Base-by-base conservation (phyloP, 2,797 vertebrate genomes). In the Spinus olivaceus region DNA sequence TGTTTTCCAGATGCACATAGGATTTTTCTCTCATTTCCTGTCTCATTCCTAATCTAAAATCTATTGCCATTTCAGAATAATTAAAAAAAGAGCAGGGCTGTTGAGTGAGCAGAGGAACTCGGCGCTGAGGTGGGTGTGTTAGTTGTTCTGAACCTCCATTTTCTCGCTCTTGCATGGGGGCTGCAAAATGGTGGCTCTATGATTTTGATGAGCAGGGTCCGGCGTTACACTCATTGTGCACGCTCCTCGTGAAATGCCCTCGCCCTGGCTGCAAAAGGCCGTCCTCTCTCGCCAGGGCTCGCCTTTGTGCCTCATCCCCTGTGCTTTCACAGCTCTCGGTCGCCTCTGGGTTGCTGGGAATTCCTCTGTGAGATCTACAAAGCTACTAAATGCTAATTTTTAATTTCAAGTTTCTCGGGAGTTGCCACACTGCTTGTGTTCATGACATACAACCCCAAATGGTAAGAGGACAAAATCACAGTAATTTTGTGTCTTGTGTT, bases 121-220 rank as follows among this genome's bases (percentile, higher is more conserved):
- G 0, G 83, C 88, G 84, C 14, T 27, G 60, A 95, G 94, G 71
- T 8, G 65, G 65, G 59, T 63, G 87, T 87, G 82, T 71, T 86
- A 79, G 93, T 61, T 54, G 24, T 73, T 83, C 94, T 59, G 85
- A 94, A 94, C 97, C 97, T 97, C 97, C 97, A 97, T 98, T 97
- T 98, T 94, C 96, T 87, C 32, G 27, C 93, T 82, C 51, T 86
- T 72, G 86, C 50, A 27, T 81, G 88, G 61, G 14, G 90, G 93
- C 88, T 77, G 95, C 94, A 97, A 98, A 97, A 98, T 97, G 97
- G 97, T 97, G 97, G 96, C 60, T 95, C 80, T 85, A 56, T 82
- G 88, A 88, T 96, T 96, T 94, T 88, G 92, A 91, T 84, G 90
- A 77, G 57, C 32, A 41, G 96, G 90, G 94, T 94, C 37, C 79